Conservation (phyloP, 2,113 vertebrate species). For the Calypte anna region DNA sequence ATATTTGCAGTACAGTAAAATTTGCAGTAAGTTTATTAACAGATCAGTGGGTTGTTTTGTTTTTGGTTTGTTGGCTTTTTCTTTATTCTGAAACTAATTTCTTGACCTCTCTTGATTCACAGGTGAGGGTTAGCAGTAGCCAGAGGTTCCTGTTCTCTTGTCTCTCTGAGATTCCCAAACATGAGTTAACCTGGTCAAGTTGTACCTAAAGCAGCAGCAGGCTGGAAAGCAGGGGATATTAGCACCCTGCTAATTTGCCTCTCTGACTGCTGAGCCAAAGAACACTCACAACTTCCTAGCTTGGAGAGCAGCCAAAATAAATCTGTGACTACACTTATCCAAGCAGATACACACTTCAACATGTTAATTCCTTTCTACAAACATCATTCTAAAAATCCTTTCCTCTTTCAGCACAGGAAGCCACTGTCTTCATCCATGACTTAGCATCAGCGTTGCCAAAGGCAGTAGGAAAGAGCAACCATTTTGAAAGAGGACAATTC, state of each 20-base stretch:
- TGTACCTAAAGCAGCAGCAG: constrained; percentile 13
- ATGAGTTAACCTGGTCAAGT: not conserved
- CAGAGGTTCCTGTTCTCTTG: not conserved
- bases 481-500: constrained; percentile 10
- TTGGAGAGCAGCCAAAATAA: constrained; percentile 54
- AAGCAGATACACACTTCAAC: constrained; percentile 34
- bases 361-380: constrained; percentile 7
- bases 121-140: not conserved
- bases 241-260: constrained; percentile 22
- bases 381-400: not conserved
- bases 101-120: not conserved
- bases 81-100: not conserved
- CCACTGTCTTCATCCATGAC: not conserved
- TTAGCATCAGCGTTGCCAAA: not conserved
- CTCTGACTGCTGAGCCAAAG: not conserved
- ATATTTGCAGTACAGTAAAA: not conserved
- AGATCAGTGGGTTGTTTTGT: not conserved
- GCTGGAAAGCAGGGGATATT: not conserved
- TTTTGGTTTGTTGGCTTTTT: too few relatives aligned
- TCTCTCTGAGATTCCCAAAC: not conserved
- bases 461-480: not conserved
- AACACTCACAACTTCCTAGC: not conserved
- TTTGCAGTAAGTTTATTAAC: not conserved
- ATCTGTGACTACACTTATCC: constrained; percentile 31
- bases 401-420: not conserved